These are phyloP conservation scores for Emberiza fucata DNA, from an alignment of 2,113 vertebrate species.

Conservation along the genomic window DNA sequence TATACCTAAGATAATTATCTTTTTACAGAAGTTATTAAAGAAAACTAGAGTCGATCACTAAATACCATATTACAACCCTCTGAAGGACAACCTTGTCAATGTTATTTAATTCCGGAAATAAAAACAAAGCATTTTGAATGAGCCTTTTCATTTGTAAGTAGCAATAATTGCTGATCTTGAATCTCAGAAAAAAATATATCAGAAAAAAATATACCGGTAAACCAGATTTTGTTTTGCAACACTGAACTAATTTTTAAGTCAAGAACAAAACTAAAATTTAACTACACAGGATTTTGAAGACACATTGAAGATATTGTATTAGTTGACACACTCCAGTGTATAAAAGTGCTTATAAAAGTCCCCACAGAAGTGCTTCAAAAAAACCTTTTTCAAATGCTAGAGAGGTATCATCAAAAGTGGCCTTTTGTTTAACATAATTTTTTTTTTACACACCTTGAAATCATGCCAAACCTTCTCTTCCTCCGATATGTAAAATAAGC, in stretches of 20 bases:
- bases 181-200: not conserved
- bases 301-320: not conserved
- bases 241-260: not conserved
- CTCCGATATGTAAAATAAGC: not conserved
- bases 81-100: slow-evolving; percentile 56
- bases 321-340: not conserved
- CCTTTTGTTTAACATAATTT: not conserved
- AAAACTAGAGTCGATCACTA: slow-evolving; percentile 70
- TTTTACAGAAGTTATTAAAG: slow-evolving; percentile 66
- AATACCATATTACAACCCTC: slow-evolving; percentile 61
- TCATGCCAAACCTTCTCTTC: not conserved
- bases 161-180: not conserved
- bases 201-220: not conserved
- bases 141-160: not conserved
- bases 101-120: not conserved
- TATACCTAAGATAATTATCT: slow-evolving; percentile 67
- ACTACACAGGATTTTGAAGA: not conserved
- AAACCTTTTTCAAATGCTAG: not conserved
- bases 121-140: not conserved
- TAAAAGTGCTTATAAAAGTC: not conserved
- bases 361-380: not conserved
- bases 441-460: not conserved
- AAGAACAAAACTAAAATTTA: not conserved
- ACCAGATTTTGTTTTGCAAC: not conserved
- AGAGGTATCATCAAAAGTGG: not conserved